A percentile compares a stretch with the other conserved stretches of the same genome.
phyloP scores from a whole-genome alignment of 1,140 invertebrate species.

The Eriosoma lanigerum region DNA sequence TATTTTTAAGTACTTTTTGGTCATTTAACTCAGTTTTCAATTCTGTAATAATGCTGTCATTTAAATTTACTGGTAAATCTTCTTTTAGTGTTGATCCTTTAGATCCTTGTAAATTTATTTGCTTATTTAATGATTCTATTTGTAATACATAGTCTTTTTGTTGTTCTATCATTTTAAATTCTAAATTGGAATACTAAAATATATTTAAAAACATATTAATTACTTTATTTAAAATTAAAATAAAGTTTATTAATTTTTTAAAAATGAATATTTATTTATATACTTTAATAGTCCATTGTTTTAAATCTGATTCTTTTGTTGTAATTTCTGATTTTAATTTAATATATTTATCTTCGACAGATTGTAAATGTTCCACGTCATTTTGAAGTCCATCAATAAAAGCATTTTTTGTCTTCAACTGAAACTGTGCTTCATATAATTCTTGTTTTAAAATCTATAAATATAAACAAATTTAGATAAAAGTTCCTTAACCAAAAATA shows the following conservation, averaged over 20 bases:
- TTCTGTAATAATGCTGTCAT: slow-evolving; percentile 42
- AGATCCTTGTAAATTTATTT: background rate
- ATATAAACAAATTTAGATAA: too few relatives aligned
- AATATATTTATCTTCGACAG: slow-evolving; percentile 31
- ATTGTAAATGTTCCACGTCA: slow-evolving; percentile 34
- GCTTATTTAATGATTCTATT: slow-evolving; percentile 13
- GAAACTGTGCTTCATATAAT: slow-evolving; percentile 33
- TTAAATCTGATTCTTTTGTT: slow-evolving; percentile 44
- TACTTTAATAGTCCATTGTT: slow-evolving; percentile 45
- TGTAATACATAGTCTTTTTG: slow-evolving; percentile 34
- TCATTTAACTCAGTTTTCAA: slow-evolving; percentile 34
- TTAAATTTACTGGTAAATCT: slow-evolving; percentile 31
- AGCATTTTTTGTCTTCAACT: slow-evolving; percentile 33
- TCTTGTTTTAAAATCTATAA: slow-evolving; percentile 29
- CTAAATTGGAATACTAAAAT: slow-evolving; percentile 49
- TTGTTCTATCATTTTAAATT: slow-evolving; percentile 37
- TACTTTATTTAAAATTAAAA: background rate
- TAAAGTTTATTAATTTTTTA: background rate
- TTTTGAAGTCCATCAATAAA: slow-evolving; percentile 36
- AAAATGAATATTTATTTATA: background rate
- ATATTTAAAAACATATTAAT: background rate
- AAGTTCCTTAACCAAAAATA: too few relatives aligned
- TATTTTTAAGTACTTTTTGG: slow-evolving; percentile 15
- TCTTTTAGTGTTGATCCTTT: background rate
- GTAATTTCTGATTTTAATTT: slow-evolving; percentile 34